phyloP scores from a whole-genome alignment of 2,888 invertebrate species.

The Amphiduros pacificus region DNA sequence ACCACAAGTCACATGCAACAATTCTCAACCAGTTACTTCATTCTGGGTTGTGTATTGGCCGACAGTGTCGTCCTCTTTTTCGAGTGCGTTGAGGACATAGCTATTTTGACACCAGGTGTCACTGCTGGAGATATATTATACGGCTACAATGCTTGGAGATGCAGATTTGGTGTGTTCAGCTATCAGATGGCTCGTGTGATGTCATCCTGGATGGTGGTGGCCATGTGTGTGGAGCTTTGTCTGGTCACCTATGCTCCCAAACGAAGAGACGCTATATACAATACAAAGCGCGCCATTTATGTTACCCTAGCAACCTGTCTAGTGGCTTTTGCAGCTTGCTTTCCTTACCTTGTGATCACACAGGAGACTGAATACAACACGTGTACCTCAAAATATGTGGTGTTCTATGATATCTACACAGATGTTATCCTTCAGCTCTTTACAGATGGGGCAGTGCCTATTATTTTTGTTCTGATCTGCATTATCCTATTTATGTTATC shows the following conservation, averaged over 20 bases:
- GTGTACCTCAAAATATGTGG: conserved; percentile 24
- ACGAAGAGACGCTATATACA: conserved; percentile 6
- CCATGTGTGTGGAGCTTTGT: conserved; percentile 23
- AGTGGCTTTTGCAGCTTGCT: conserved; percentile 23
- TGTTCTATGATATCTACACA: conserved; percentile 23
- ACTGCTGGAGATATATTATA: conserved; percentile 11
- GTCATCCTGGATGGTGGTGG: conserved; percentile 27
- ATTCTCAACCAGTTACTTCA: conserved; percentile 14
- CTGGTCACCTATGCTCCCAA: conserved; percentile 6
- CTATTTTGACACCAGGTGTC: conserved; percentile 4
- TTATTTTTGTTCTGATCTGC: conserved; percentile 18
- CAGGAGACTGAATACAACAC: not conserved
- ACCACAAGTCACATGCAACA: conserved; percentile 2
- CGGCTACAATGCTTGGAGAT: conserved; percentile 24
- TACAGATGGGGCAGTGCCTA: conserved; percentile 14
- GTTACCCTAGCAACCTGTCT: conserved; percentile 23
- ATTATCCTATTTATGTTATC: no score
- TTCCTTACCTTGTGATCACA: conserved; percentile 27
- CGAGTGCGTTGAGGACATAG: conserved; percentile 24
- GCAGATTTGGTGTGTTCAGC: conserved; percentile 22
- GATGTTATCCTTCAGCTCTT: conserved; percentile 21
- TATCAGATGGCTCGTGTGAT: conserved; percentile 9
- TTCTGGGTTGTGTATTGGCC: conserved; percentile 17
- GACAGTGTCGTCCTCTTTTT: conserved; percentile 21
- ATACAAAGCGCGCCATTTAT: conserved; percentile 20